A percentile compares a stretch with the other conserved stretches of the same genome.
These are phyloP conservation scores for Semicossyphus pulcher DNA, from an alignment of 2,113 vertebrate genomes.

Conservation along the genomic window DNA sequence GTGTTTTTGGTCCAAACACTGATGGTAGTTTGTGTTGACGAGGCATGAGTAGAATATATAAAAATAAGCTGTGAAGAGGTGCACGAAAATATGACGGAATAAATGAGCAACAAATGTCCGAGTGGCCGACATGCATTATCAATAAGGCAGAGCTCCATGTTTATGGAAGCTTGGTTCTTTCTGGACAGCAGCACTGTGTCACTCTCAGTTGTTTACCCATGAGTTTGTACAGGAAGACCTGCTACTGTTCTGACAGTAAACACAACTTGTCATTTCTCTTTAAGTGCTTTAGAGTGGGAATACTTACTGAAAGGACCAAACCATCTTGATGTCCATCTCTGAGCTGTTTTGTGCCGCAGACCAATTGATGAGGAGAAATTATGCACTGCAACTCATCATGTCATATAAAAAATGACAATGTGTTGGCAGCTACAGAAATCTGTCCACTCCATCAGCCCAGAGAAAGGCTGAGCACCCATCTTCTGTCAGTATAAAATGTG, in stretches of 20 bases:
- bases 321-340: not conserved
- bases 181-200: not conserved
- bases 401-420: not conserved
- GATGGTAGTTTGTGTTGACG: no score
- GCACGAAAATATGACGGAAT: no score
- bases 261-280: constrained; percentile 4
- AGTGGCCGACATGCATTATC: constrained; percentile 6
- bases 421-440: not conserved
- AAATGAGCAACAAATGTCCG: no score
- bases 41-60: no score
- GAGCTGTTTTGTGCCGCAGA: constrained; percentile 2
- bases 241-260: constrained; percentile 18
- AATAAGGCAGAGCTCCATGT: constrained; percentile 18
- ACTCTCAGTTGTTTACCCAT: constrained; percentile 7
- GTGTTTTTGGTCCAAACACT: no score
- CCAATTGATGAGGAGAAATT: constrained; percentile 4
- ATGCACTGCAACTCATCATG: not conserved
- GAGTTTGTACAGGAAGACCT: not conserved
- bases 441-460: no score
- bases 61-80: no score
- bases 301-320: not conserved
- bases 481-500: no score
- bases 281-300: constrained; percentile 19
- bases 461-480: no score
- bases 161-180: not conserved